Conservation (phyloP, 2,888 invertebrate genomes). For the Clanis bilineata region DNA sequence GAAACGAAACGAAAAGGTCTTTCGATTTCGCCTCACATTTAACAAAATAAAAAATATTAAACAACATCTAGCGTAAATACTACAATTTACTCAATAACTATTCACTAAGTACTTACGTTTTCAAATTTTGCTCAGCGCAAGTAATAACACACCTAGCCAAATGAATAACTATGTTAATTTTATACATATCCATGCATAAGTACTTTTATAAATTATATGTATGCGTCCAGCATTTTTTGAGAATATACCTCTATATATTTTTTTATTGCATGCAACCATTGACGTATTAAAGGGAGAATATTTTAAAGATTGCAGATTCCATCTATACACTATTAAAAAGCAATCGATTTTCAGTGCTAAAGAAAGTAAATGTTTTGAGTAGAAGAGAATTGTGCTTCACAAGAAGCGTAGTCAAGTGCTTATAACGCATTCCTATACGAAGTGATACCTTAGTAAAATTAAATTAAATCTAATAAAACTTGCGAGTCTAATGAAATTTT, state of each 20-base stretch:
- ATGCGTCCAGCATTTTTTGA: constrained; percentile 3
- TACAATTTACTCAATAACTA: constrained; percentile 35
- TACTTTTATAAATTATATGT: constrained; percentile 23
- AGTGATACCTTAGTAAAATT: neutral
- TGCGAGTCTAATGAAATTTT: neutral
- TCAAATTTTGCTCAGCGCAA: constrained; percentile 78
- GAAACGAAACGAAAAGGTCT: constrained; percentile 15
- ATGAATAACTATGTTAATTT: constrained; percentile 69
- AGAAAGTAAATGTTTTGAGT: neutral
- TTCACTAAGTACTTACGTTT: constrained; percentile 67
- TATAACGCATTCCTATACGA: constrained; percentile 3
- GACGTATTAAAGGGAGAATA: neutral
- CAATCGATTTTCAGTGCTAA: neutral
- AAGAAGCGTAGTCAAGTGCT: neutral
- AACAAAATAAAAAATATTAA: neutral
- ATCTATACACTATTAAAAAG: neutral
- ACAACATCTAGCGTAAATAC: constrained; percentile 21
- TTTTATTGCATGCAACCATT: neutral
- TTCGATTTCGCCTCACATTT: constrained; percentile 10
- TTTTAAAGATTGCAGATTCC: neutral
- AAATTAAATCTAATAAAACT: neutral
- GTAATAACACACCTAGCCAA: constrained; percentile 77
- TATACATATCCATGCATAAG: constrained; percentile 50
- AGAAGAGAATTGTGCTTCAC: neutral
- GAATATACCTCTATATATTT: neutral